Percentiles rank a stretch among this genome's conserved stretches.
These are phyloP conservation scores for Drosophila grimshawi DNA, from an alignment of 1,140 invertebrate genomes.

Conservation along the genomic window DNA sequence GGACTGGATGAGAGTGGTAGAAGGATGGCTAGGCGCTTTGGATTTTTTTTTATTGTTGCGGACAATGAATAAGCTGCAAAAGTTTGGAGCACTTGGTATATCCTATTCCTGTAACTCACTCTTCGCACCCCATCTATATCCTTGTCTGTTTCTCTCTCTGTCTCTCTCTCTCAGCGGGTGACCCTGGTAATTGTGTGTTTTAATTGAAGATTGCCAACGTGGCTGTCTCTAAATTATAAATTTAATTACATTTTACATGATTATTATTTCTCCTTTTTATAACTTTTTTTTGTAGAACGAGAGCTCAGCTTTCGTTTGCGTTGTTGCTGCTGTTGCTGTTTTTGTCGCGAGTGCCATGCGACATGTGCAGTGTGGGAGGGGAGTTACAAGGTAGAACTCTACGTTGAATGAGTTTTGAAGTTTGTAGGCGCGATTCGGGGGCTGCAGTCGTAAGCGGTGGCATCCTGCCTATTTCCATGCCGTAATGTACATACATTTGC, in stretches of 20 bases:
- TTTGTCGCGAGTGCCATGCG: constrained; percentile 25
- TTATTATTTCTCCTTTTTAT: constrained; percentile 3
- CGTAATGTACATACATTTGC: constrained; percentile 80
- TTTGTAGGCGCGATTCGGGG: constrained; percentile 54
- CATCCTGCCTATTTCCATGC: constrained; percentile 26
- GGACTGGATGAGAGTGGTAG: background rate
- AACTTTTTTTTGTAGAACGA: constrained; percentile 13
- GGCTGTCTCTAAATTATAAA: constrained; percentile 76
- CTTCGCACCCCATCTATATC: background rate
- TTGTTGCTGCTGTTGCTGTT: constrained; percentile 12
- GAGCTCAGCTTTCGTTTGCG: constrained; percentile 3
- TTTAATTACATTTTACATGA: constrained; percentile 81
- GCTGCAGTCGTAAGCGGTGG: constrained; percentile 7
- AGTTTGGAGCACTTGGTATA: constrained; percentile 77
- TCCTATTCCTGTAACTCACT: constrained; percentile 66
- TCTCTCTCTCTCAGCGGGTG: constrained; percentile 43
- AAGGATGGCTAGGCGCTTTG: constrained; percentile 21
- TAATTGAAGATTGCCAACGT: constrained; percentile 78
- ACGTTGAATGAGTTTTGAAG: constrained; percentile 79
- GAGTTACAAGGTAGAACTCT: constrained; percentile 14
- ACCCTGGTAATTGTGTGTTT: constrained; percentile 74
- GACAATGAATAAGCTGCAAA: constrained; percentile 81
- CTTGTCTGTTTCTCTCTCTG: background rate
- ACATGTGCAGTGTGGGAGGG: constrained; percentile 3
- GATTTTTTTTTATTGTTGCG: constrained; percentile 70